These are phyloP conservation scores for Cryptoblepharus egeriae DNA, from an alignment of 2,797 vertebrate species.

Conservation along the genomic window DNA sequence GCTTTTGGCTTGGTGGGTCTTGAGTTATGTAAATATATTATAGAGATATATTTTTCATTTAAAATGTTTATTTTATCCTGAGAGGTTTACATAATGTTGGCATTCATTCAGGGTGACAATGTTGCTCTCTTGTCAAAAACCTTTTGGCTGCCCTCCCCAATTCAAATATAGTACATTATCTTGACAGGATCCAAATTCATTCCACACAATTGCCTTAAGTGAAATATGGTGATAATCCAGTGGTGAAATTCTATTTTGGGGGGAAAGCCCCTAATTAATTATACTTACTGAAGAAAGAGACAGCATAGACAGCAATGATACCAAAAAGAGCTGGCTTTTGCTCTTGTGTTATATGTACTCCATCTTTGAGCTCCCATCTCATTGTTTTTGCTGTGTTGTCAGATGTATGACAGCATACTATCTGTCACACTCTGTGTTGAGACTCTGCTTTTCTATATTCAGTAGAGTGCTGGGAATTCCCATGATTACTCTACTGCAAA, in stretches of 20 bases:
- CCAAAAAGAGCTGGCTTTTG: neutral
- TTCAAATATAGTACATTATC: neutral
- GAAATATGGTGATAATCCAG: neutral
- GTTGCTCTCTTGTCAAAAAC: neutral
- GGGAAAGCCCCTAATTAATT: neutral
- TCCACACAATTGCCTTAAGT: neutral
- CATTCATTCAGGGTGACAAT: neutral
- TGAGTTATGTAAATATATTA: neutral
- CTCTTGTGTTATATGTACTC: neutral
- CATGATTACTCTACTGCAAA: neutral
- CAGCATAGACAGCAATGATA: neutral
- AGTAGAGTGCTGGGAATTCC: neutral
- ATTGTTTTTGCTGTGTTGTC: neutral
- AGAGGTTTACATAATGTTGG: neutral
- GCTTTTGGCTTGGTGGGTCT: neutral
- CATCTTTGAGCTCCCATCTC: neutral
- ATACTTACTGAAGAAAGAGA: neutral
- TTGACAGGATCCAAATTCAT: neutral
- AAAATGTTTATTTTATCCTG: neutral
- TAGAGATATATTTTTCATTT: neutral
- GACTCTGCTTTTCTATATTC: neutral
- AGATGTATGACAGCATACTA: slow-evolving; percentile 8
- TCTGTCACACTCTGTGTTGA: neutral
- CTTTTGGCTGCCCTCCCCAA: neutral
- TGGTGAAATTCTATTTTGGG: neutral